phyloP scores from a whole-genome alignment of 2,888 invertebrate species.

The Brachynemurus nebulosus region DNA sequence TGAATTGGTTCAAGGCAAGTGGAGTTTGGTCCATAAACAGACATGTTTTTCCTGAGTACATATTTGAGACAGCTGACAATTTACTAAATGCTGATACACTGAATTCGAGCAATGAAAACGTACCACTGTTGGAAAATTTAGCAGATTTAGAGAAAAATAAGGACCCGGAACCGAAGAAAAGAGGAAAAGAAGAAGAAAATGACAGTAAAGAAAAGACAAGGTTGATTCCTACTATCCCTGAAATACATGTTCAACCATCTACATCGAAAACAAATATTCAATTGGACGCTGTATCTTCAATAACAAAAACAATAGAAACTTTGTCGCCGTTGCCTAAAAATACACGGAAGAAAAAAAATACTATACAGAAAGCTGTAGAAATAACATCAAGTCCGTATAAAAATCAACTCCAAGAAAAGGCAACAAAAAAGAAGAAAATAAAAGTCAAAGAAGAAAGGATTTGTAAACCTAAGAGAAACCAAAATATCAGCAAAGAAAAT shows the following conservation, averaged over 20 bases:
- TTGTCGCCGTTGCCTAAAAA: background rate
- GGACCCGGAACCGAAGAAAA: background rate
- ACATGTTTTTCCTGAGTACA: constrained; percentile 1
- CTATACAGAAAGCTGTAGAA: background rate
- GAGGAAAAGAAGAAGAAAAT: background rate
- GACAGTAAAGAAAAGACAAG: background rate
- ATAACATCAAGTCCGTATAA: background rate
- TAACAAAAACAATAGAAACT: background rate
- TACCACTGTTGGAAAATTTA: background rate
- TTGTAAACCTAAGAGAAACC: background rate
- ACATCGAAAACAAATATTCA: background rate
- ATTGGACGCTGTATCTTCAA: background rate
- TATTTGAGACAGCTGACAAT: background rate
- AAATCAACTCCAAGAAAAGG: background rate
- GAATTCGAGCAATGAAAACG: background rate
- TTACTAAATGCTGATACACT: background rate
- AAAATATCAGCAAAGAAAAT: background rate
- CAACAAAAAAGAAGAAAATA: background rate
- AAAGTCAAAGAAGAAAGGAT: background rate
- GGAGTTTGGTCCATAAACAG: constrained; percentile 1
- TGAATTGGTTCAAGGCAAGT: background rate
- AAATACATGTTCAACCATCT: background rate
- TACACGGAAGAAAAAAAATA: background rate
- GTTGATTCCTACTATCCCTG: background rate
- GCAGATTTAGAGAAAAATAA: background rate